Evolutionary conservation across 2,113 vertebrate species (phyloP).

Genomic region (Tetraodon nigroviridis): DNA sequence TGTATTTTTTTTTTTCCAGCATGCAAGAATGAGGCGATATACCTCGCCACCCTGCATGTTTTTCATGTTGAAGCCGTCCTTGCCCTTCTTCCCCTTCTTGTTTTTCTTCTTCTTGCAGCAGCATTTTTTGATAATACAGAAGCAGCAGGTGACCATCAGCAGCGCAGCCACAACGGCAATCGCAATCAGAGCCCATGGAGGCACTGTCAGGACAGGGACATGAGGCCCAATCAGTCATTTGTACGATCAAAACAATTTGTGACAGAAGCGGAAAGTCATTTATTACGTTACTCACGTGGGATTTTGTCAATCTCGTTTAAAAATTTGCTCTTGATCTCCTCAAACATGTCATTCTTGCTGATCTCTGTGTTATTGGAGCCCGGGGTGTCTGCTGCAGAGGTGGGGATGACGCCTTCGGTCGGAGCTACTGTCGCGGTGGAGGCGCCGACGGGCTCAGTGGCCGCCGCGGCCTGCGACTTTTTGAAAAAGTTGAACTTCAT

Average conservation of each 20-base stretch:
- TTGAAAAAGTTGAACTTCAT: slow-evolving; percentile 90
- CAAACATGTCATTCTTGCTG: slow-evolving; percentile 84
- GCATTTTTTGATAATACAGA: slow-evolving; percentile 99
- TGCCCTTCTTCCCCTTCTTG: slow-evolving; percentile 95
- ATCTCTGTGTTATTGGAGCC: slow-evolving; percentile 73
- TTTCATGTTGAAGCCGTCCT: slow-evolving; percentile 93
- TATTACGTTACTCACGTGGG: slow-evolving; percentile 78
- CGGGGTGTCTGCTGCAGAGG: slow-evolving; percentile 70
- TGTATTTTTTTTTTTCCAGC: slow-evolving; percentile 14
- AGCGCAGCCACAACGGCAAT: slow-evolving; percentile 89
- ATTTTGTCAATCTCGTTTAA: slow-evolving; percentile 93
- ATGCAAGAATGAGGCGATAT: slow-evolving; percentile 34
- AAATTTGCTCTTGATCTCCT: slow-evolving; percentile 88
- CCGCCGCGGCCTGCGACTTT: slow-evolving; percentile 71
- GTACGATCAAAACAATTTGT: background rate
- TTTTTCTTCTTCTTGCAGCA: slow-evolving; percentile 99
- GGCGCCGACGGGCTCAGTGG: slow-evolving; percentile 64
- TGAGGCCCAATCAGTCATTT: background rate
- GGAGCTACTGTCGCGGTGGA: slow-evolving; percentile 66
- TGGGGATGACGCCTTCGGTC: slow-evolving; percentile 58
- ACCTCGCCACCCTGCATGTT: slow-evolving; percentile 88
- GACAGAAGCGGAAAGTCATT: background rate
- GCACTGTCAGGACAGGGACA: slow-evolving; percentile 74
- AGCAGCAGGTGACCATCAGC: slow-evolving; percentile 93
- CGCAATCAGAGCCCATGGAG: slow-evolving; percentile 92